These are phyloP conservation scores for Caenorhabditis auriculariae DNA, from an alignment of 2,888 invertebrate genomes.

Conservation along the genomic window DNA sequence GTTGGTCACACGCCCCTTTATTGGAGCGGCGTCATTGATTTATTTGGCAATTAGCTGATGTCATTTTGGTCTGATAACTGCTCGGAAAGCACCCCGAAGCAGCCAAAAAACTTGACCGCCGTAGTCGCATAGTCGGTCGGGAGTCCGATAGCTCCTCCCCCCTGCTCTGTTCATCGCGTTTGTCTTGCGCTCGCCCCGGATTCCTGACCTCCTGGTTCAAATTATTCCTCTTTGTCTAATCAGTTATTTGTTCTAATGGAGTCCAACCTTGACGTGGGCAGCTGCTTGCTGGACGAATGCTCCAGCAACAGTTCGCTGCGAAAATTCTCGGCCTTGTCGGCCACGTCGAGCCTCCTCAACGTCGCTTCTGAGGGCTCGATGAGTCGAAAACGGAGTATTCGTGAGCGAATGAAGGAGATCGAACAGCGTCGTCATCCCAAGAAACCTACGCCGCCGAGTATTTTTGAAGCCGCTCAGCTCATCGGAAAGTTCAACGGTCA, in stretches of 20 bases:
- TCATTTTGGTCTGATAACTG: too few species aligned
- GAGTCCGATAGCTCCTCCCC: too few species aligned
- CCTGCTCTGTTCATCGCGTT: too few species aligned
- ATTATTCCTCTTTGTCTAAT: too few species aligned
- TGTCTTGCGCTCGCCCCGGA: too few species aligned
- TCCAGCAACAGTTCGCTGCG: constrained; percentile 19
- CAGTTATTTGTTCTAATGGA: constrained; percentile 21
- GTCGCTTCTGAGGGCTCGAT: constrained; percentile 38
- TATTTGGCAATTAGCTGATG: too few species aligned
- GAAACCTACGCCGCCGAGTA: constrained; percentile 44
- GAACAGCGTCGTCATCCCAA: constrained; percentile 29
- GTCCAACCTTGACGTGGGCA: constrained; percentile 27
- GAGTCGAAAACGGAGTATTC: constrained; percentile 40
- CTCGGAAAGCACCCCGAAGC: too few species aligned
- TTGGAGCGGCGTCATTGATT: too few species aligned
- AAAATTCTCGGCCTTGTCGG: constrained; percentile 29
- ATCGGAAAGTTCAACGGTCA: constrained; percentile 43
- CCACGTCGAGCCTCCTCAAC: constrained; percentile 27
- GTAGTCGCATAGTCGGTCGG: too few species aligned
- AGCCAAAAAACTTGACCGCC: too few species aligned
- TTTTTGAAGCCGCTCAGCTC: constrained; percentile 47
- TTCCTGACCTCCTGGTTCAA: too few species aligned
- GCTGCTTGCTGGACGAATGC: constrained; percentile 30
- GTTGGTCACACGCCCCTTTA: too few species aligned
- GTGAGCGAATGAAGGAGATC: constrained; percentile 40